These are phyloP conservation scores for Ptilorrhoa leucosticta DNA, from an alignment of 2,113 vertebrate species.

Conservation along the genomic window DNA sequence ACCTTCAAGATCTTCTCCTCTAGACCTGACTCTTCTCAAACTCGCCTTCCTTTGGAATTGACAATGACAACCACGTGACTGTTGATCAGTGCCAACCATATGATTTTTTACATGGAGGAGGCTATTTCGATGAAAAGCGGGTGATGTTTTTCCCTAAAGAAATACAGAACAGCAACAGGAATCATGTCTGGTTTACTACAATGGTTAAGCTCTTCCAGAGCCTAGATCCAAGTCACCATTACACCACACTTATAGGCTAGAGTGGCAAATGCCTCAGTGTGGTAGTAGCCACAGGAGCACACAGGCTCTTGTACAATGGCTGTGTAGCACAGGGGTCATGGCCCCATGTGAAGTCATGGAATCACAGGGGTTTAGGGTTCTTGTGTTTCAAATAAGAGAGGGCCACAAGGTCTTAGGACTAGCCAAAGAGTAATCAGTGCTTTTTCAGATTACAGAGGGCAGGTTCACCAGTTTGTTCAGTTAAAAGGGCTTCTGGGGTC, in stretches of 20 bases:
- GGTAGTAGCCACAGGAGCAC: neutral
- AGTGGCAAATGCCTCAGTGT: neutral
- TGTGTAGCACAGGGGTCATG: neutral
- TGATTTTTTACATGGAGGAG: neutral
- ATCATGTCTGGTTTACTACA: neutral
- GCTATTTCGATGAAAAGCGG: neutral
- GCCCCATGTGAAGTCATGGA: neutral
- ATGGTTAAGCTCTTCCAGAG: neutral
- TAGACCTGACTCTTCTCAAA: neutral
- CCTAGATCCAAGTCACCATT: neutral
- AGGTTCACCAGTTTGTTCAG: neutral
- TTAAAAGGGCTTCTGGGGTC: slow-evolving; percentile 14
- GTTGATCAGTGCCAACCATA: neutral
- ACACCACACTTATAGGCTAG: neutral
- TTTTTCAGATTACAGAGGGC: neutral
- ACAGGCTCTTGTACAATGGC: neutral
- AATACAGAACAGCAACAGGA: neutral
- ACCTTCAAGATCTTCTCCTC: neutral
- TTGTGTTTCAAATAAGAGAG: neutral
- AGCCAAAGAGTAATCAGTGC: neutral
- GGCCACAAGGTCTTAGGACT: neutral
- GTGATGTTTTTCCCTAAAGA: neutral
- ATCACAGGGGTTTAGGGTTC: neutral
- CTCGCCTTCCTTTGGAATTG: neutral
- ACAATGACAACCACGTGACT: neutral